A percentile compares a stretch with the other conserved stretches of the same genome.
Conservation (phyloP, 2,113 vertebrate species). For the Noctilio leporinus region DNA sequence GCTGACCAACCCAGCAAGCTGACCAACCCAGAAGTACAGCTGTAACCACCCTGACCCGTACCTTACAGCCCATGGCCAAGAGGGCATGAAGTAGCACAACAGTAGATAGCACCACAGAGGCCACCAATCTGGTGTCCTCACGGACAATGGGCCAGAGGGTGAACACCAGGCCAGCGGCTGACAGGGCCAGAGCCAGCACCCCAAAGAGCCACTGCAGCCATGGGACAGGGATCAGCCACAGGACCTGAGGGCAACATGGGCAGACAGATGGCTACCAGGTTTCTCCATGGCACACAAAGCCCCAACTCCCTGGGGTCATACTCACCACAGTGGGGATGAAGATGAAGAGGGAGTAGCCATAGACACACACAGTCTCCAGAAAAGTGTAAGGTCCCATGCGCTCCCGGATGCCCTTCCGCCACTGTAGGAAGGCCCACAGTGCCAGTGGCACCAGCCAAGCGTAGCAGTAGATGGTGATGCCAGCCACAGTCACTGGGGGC, state of each 20-base stretch:
- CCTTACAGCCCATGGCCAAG: slow-evolving; percentile 88
- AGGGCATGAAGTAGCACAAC: slow-evolving; percentile 84
- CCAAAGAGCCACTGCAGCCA: slow-evolving; percentile 86
- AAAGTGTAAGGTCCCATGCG: slow-evolving; percentile 82
- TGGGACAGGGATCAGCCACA: slow-evolving; percentile 83
- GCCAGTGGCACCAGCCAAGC: slow-evolving; percentile 86
- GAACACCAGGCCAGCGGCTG: slow-evolving; percentile 82
- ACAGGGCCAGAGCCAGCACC: slow-evolving; percentile 80
- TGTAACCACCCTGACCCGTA: slow-evolving; percentile 24
- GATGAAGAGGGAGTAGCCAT: slow-evolving; percentile 89
- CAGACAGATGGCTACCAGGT: too few relatives aligned
- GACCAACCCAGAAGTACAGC: fast-evolving
- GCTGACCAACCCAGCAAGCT: fast-evolving
- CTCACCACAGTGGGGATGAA: slow-evolving; percentile 91
- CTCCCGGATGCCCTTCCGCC: slow-evolving; percentile 79
- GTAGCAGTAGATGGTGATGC: slow-evolving; percentile 84
- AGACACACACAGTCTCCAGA: slow-evolving; percentile 88
- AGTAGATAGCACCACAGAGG: slow-evolving; percentile 70
- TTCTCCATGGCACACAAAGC: fast-evolving
- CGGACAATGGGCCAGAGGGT: slow-evolving; percentile 87
- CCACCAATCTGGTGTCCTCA: slow-evolving; percentile 79
- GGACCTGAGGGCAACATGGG: slow-evolving; percentile 71
- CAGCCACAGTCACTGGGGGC: slow-evolving; percentile 82
- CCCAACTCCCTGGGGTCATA: not conserved
- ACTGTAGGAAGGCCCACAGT: slow-evolving; percentile 87